Percentiles rank a stretch among this genome's conserved stretches.
Evolutionary conservation across 2,113 vertebrate genomes (phyloP).

Genomic region (Ceyx margarethae): DNA sequence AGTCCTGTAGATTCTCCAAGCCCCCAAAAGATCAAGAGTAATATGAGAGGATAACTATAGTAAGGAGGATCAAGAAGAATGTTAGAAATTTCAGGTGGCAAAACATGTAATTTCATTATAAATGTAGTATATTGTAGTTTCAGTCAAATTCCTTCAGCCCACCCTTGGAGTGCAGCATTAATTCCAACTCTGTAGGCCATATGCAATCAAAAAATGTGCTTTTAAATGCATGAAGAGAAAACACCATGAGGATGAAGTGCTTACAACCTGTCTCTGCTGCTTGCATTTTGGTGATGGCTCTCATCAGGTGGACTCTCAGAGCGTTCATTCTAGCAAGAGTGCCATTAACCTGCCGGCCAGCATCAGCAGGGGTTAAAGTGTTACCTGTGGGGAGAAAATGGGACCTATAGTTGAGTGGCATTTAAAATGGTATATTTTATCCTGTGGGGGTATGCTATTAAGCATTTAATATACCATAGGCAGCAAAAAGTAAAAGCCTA

Average conservation of each 20-base stretch:
- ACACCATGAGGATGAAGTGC: neutral
- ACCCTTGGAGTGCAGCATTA: neutral
- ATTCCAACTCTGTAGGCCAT: neutral
- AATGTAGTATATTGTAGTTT: neutral
- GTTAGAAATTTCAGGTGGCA: neutral
- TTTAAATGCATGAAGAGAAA: neutral
- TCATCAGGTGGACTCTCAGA: conserved; percentile 73
- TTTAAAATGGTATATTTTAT: neutral
- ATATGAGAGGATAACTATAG: neutral
- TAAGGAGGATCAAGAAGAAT: neutral
- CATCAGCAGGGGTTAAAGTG: conserved; percentile 71
- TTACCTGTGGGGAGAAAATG: conserved; percentile 72
- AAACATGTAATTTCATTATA: neutral
- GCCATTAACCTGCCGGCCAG: conserved; percentile 78
- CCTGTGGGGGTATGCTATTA: neutral
- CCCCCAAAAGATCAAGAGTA: neutral
- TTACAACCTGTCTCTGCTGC: conserved; percentile 80
- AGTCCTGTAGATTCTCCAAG: neutral
- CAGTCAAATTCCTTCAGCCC: neutral
- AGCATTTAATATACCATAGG: neutral
- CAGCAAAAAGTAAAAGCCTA: neutral
- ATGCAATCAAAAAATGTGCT: neutral
- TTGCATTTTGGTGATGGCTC: conserved; percentile 72
- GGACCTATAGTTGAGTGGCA: neutral
- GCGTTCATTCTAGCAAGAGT: conserved; percentile 77